A percentile compares a stretch with the other conserved stretches of the same genome.
phyloP scores from a whole-genome alignment of 37 sponge, comb jelly and placozoan species.

The Bolinopsis microptera region DNA sequence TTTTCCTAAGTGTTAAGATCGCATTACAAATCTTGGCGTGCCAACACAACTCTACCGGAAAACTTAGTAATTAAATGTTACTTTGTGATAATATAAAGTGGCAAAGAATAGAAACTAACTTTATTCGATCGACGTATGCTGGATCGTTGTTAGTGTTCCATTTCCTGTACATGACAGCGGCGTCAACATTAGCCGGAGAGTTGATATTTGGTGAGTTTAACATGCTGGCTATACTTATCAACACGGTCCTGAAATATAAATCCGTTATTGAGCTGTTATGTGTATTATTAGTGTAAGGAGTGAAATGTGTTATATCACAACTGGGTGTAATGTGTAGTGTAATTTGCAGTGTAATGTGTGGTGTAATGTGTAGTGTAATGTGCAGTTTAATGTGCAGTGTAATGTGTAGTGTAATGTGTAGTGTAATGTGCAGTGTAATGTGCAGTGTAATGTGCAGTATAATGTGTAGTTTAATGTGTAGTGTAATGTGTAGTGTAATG shows the following conservation, averaged over 20 bases:
- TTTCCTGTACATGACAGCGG: slow-evolving; percentile 93
- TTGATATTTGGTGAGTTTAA: slow-evolving; percentile 96
- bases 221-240: slow-evolving; percentile 91
- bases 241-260: slow-evolving; percentile 78
- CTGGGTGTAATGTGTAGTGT: background rate
- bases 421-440: background rate
- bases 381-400: background rate
- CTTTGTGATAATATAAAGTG: too few species aligned
- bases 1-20: too few species aligned
- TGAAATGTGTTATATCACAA: background rate
- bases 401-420: background rate
- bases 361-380: background rate
- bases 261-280: background rate
- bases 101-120: slow-evolving; percentile 69
- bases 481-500: background rate
- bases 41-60: too few species aligned
- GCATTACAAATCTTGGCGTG: too few species aligned
- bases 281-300: background rate
- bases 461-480: background rate
- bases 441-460: background rate
- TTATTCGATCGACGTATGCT: slow-evolving; percentile 79
- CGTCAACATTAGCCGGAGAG: slow-evolving; percentile 99
- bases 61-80: too few species aligned
- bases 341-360: background rate
- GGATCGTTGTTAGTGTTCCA: slow-evolving; percentile 92